phyloP scores from a whole-genome alignment of 2,113 vertebrate species.

The Andinoacara biseriatus region DNA sequence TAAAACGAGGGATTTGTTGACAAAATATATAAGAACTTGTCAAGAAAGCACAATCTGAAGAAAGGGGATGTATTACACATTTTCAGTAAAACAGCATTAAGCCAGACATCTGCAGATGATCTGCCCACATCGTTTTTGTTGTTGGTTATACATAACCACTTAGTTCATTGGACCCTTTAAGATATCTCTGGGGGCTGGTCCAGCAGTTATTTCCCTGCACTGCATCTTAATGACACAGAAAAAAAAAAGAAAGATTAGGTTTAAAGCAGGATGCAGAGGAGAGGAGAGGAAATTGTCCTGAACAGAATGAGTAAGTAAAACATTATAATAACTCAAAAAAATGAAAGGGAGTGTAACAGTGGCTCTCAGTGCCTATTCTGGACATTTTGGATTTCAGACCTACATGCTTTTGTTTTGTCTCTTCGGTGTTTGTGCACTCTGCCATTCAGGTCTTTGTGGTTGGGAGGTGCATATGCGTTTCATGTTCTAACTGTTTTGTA shows the following conservation, averaged over 20 bases:
- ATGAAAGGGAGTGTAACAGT: background rate
- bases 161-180: constrained; percentile 49
- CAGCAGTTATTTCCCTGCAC: constrained; percentile 36
- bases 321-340: background rate
- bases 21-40: constrained; percentile 6
- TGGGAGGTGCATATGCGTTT: background rate
- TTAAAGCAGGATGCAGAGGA: background rate
- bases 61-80: constrained; percentile 26
- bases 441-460: background rate
- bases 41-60: constrained; percentile 3
- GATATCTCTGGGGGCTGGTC: constrained; percentile 35
- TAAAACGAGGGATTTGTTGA: constrained; percentile 27
- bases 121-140: constrained; percentile 49
- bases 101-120: constrained; percentile 29
- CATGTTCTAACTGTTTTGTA: background rate
- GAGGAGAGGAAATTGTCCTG: constrained; percentile 4
- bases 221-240: constrained; percentile 56
- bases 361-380: background rate
- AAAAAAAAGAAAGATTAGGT: background rate
- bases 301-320: background rate
- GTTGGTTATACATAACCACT: constrained; percentile 45
- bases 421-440: background rate
- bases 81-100: constrained; percentile 33
- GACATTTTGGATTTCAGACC: background rate
- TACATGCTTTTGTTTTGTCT: background rate